Base-by-base conservation (phyloP, 2,113 vertebrate species). In the Herpailurus yagouaroundi region DNA sequence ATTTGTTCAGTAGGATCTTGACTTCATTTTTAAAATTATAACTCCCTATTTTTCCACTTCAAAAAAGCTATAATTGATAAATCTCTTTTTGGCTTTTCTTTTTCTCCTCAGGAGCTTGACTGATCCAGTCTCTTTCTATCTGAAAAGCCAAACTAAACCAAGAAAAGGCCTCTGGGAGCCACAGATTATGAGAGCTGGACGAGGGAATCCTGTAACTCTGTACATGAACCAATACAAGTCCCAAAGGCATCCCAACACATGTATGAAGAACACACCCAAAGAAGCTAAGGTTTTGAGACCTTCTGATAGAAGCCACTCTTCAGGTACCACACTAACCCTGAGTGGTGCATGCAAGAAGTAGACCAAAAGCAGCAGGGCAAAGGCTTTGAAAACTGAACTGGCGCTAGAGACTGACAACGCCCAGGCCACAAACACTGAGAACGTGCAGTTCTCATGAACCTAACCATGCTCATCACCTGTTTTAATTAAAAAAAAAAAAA, bases 61-160 rank as follows among this genome's bases (percentile, higher is more conserved):
- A 33, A 60, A n/a, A 82, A 87, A 52, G 68, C 27, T 88, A 18
- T 33, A 85, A 81, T 0, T 21, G n/a, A 89, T 41, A 80, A 25
- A 36, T 11, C 4, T 81, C 60, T 60, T 66, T 82, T 73, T 66
- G 29, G 13, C 38, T 41, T 11, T 55, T 33, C 73, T 27, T 79
- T 1, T 18, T n/a, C 5, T 12, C 7, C 36, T 57, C 2, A 60
- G 69, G 14, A 38, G 29, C 45, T 80, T 68, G 14, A 93, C 5
- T 92, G 55, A 77, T 50, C 27, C 52, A 82, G 19, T 76, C 71
- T 4, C 33, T 50, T 80, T 79, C 23, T 4, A 74, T 80, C 21
- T 86, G 88, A 91, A 74, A 21, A 82, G 14, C 25, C 29, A 83
- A 91, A 63, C 19, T 85, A 80, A 45, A 89, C 21, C n/a, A 76